Evolutionary conservation across 1,140 invertebrate species (phyloP).

Genomic region (Cotesia typhae): DNA sequence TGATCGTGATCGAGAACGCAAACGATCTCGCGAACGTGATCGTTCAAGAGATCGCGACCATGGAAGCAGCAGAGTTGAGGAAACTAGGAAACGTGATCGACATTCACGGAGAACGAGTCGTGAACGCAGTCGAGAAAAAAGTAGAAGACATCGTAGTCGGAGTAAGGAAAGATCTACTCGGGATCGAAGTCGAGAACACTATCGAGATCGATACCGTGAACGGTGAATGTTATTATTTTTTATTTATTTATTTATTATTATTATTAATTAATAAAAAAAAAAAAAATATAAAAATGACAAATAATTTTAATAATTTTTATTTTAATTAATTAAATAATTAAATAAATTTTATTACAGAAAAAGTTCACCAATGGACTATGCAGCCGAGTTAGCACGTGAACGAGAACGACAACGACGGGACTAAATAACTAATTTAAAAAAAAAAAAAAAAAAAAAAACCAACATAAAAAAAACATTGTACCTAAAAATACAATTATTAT

Average conservation of each 20-base stretch:
- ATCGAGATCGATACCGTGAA: conserved; percentile 54
- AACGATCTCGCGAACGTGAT: conserved; percentile 49
- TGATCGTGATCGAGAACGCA: conserved; percentile 53
- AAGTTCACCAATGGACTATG: conserved; percentile 61
- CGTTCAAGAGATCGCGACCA: conserved; percentile 44
- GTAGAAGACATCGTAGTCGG: conserved; percentile 42
- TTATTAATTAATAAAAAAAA: conserved; percentile 13
- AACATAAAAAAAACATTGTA: conserved; percentile 45
- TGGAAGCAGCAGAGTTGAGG: conserved; percentile 30
- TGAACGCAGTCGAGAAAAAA: conserved; percentile 53
- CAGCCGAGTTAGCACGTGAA: conserved; percentile 61
- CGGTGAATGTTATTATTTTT: conserved; percentile 44
- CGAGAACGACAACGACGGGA: conserved; percentile 62
- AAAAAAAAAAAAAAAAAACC: neutral
- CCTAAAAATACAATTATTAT: conserved; percentile 32
- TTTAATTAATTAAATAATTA: neutral
- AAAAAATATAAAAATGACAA: no score
- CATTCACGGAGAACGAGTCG: conserved; percentile 50
- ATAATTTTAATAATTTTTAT: no score
- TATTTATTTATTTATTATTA: conserved; percentile 4
- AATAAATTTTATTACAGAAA: conserved; percentile 47
- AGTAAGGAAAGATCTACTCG: conserved; percentile 54
- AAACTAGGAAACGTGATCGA: conserved; percentile 50
- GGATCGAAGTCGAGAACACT: conserved; percentile 55
- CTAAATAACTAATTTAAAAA: conserved; percentile 34